A percentile compares a stretch with the other conserved stretches of the same genome.
phyloP scores from a whole-genome alignment of 1,140 invertebrate genomes.

The Semibalanus balanoides region DNA sequence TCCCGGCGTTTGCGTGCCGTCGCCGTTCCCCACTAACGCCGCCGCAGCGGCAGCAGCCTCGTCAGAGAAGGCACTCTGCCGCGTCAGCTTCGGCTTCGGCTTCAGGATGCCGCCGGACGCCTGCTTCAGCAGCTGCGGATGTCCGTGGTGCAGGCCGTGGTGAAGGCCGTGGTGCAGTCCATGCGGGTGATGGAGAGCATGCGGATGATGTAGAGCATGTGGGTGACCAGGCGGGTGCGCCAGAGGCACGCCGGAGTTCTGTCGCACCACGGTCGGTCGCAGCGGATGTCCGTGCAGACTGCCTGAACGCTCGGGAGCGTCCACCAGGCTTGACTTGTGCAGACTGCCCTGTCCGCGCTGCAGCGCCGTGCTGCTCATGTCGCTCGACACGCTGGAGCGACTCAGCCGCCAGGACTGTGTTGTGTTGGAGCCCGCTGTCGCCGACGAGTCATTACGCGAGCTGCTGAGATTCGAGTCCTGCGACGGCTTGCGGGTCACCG shows the following conservation, averaged over 20 bases:
- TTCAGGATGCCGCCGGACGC: not conserved
- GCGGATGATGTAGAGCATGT: not conserved
- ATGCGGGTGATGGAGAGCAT: not conserved
- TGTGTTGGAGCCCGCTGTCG: conserved; percentile 45
- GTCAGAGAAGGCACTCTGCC: not conserved
- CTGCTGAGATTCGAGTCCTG: conserved; percentile 71
- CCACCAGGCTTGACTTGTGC: not conserved
- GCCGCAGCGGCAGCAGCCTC: not conserved
- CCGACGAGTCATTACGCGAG: conserved; percentile 70
- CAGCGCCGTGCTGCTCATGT: conserved; percentile 1
- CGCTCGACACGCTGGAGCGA: conserved; percentile 20
- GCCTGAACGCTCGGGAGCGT: not conserved
- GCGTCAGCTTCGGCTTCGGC: conserved; percentile 1
- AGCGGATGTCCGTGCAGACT: not conserved
- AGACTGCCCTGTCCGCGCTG: not conserved
- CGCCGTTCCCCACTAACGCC: too few species aligned
- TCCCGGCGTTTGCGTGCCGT: not conserved
- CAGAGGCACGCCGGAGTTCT: not conserved
- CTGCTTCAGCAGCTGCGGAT: not conserved
- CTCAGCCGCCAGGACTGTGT: conserved; percentile 60
- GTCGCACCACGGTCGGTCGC: not conserved
- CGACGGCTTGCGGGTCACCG: conserved; percentile 71
- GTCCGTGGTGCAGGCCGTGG: too few species aligned
- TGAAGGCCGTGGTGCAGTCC: not conserved
- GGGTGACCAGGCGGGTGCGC: not conserved